Base-by-base conservation (phyloP, 2,888 invertebrate species). In the Leptinotarsa juncta region DNA sequence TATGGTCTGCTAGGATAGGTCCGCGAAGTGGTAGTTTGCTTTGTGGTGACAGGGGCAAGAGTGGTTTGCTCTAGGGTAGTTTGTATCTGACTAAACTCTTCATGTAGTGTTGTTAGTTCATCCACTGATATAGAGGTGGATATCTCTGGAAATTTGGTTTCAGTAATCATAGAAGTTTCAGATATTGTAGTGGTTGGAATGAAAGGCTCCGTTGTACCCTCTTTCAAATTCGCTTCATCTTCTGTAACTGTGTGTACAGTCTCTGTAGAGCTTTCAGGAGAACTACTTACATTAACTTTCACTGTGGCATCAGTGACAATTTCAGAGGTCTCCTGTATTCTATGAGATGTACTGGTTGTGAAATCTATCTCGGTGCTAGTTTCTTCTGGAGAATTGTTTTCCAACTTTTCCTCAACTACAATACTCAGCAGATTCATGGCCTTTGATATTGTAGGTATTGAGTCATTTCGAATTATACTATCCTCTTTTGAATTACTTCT, bases 351-450 rank as follows among this genome's bases (percentile, higher is more conserved):
- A 49, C 69, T 75, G 7, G 69, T 71, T 49, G 70, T 77, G 4
- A 18, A 55, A 26, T 32, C 66, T 23, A 26, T 16, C 5, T 26
- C 66, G 48, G 62, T 51, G 55, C 48, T 65, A 12, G n/a, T 67
- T 48, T 62, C 42, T 18, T n/a, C 26, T 42, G n/a, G 3, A 26
- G 18, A 26, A 62, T 57, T 23, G 65, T 65, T n/a, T 55, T 53
- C 60, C 42, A 49, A 12, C 26, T 26, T 51, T 69, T 65, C 73
- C 53, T 73, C 73, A 20, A 73, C 53, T 3, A 70, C 65, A 55
- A 73, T 50, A n/a, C 70, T 73, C 57, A 73, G 23, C 50, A 73
- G 50, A 57, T 49, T 70, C 73, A 73, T 70, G 5, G 42, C 70
- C 51, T 60, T 71, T 26, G 67, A 68, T 15, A 65, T 55, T 20